These are phyloP conservation scores for Taenaris catops DNA, from an alignment of 2,888 invertebrate genomes.

Conservation along the genomic window DNA sequence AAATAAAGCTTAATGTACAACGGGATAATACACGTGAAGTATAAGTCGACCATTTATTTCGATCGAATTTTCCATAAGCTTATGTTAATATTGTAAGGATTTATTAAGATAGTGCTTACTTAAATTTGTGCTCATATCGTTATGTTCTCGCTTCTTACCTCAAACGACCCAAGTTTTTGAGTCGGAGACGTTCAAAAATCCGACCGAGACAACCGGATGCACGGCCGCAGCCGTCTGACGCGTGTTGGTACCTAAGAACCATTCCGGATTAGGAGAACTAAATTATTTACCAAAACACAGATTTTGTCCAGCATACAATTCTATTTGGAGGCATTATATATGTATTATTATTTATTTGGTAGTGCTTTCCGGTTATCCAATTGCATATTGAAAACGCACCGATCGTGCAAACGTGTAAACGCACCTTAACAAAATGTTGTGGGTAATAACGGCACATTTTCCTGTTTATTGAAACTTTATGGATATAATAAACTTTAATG, in stretches of 20 bases:
- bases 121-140: constrained; percentile 23
- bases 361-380: no score
- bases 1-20: constrained; percentile 11
- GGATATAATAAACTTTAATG: constrained; percentile 9
- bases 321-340: no score
- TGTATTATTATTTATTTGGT: no score
- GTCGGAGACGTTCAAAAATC: constrained; percentile 65
- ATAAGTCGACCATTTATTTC: constrained; percentile 18
- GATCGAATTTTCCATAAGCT: constrained; percentile 21
- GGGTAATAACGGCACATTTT: constrained; percentile 12
- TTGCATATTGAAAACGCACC: no score
- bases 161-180: constrained; percentile 73
- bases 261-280: constrained; percentile 49
- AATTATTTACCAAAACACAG: constrained; percentile 24
- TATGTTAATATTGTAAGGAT: constrained; percentile 8
- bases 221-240: constrained; percentile 68
- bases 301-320: no score
- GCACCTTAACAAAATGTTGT: constrained; percentile 5
- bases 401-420: background rate
- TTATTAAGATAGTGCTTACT: constrained; percentile 9
- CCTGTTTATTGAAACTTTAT: constrained; percentile 12
- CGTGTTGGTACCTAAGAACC: constrained; percentile 72
- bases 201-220: constrained; percentile 67
- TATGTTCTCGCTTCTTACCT: constrained; percentile 59
- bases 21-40: background rate